Conservation (phyloP, 1,140 invertebrate species). For the Laodelphax striatellus region DNA sequence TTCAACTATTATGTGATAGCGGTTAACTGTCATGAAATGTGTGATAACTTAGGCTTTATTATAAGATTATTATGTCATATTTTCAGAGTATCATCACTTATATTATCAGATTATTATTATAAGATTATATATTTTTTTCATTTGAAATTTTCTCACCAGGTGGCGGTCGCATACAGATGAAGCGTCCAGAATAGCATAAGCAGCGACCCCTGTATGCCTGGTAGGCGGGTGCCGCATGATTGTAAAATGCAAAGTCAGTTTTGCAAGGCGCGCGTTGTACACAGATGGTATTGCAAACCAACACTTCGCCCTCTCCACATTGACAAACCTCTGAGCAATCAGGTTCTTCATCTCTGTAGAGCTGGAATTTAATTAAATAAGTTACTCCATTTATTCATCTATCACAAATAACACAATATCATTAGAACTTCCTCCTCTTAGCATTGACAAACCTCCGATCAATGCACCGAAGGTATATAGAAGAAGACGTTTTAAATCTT, state of each 20-base stretch:
- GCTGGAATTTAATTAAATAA: constrained; percentile 37
- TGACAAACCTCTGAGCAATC: constrained; percentile 72
- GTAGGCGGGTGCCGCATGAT: constrained; percentile 76
- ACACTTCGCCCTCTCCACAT: constrained; percentile 58
- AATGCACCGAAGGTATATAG: too few species aligned
- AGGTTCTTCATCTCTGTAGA: constrained; percentile 74
- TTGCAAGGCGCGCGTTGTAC: constrained; percentile 71
- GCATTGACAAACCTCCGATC: too few species aligned
- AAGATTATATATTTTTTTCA: background rate
- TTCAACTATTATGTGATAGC: too few species aligned
- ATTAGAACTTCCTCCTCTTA: too few species aligned
- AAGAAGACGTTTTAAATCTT: too few species aligned
- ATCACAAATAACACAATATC: too few species aligned
- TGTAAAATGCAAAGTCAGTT: constrained; percentile 75
- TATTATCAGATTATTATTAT: too few species aligned
- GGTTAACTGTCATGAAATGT: too few species aligned
- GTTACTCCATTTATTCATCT: too few species aligned
- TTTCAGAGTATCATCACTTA: too few species aligned
- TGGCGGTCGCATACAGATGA: constrained; percentile 80
- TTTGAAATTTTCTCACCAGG: constrained; percentile 43
- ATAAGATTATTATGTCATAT: too few species aligned
- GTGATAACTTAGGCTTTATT: too few species aligned
- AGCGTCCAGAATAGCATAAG: constrained; percentile 78
- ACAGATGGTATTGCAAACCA: constrained; percentile 75
- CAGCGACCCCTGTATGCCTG: constrained; percentile 77